These are phyloP conservation scores for Lithobates pipiens DNA, from an alignment of 2,797 vertebrate species.

Conservation along the genomic window DNA sequence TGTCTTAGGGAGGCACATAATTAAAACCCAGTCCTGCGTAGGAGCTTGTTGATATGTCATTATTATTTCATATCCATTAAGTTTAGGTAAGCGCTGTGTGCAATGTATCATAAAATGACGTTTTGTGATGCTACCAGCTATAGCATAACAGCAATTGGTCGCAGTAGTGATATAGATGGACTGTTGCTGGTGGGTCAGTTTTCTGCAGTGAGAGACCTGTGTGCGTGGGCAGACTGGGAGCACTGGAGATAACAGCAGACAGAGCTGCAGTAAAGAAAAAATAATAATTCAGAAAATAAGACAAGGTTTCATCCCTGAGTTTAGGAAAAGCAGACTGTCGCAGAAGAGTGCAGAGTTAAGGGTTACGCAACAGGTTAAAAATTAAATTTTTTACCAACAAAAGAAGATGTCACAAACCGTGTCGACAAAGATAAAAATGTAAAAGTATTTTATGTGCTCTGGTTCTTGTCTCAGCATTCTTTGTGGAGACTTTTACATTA, in stretches of 20 bases:
- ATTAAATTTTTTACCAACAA: neutral
- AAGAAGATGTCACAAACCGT: neutral
- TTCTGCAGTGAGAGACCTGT: constrained; percentile 35
- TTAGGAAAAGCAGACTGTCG: neutral
- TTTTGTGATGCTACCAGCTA: neutral
- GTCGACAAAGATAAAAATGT: neutral
- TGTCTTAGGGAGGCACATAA: neutral
- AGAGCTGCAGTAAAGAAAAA: neutral
- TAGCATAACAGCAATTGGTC: neutral
- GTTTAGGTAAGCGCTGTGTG: neutral
- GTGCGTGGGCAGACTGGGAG: constrained; percentile 49
- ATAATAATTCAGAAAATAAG: constrained; percentile 2
- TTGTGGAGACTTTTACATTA: too few species aligned
- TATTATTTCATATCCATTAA: neutral
- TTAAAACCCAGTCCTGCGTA: neutral
- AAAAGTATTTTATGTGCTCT: neutral
- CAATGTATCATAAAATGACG: neutral
- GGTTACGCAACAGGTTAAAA: neutral
- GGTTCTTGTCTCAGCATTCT: neutral
- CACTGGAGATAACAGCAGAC: constrained; percentile 17
- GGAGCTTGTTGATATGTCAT: neutral
- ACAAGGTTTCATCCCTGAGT: neutral
- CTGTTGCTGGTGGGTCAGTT: constrained; percentile 16
- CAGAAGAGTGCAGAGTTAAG: neutral
- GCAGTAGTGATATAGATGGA: constrained; percentile 7